Evolutionary conservation across 2,797 vertebrate genomes (phyloP).

Genomic region (Labeo calbasu): DNA sequence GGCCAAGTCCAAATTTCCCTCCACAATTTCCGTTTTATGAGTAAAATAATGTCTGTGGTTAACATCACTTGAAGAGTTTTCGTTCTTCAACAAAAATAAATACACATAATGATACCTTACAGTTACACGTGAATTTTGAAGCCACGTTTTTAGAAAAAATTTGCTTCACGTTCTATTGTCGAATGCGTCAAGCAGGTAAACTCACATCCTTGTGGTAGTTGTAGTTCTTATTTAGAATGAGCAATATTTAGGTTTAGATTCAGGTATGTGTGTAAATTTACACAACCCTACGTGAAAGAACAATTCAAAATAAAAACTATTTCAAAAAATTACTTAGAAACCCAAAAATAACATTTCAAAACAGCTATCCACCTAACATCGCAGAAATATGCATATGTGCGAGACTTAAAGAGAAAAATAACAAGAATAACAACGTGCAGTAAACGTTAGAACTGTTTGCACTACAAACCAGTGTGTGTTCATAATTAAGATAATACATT

Average conservation of each 20-base stretch:
- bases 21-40: neutral
- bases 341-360: too few relatives aligned
- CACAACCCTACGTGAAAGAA: neutral
- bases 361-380: too few relatives aligned
- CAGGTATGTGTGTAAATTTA: neutral
- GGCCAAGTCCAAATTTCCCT: neutral
- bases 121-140: neutral
- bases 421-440: too few relatives aligned
- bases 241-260: neutral
- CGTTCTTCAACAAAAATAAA: neutral
- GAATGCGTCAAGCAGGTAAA: neutral
- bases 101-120: neutral
- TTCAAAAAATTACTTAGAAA: too few relatives aligned
- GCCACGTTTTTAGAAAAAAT: neutral
- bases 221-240: neutral
- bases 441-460: too few relatives aligned
- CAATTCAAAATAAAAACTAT: neutral
- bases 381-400: too few relatives aligned
- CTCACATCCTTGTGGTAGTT: neutral
- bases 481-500: too few relatives aligned
- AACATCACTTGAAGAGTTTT: neutral
- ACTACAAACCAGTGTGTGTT: too few relatives aligned
- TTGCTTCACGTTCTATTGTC: neutral
- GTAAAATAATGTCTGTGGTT: neutral
- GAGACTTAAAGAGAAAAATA: too few relatives aligned